These are phyloP conservation scores for Luehdorfia chinensis DNA, from an alignment of 1,140 invertebrate genomes.

Conservation along the genomic window DNA sequence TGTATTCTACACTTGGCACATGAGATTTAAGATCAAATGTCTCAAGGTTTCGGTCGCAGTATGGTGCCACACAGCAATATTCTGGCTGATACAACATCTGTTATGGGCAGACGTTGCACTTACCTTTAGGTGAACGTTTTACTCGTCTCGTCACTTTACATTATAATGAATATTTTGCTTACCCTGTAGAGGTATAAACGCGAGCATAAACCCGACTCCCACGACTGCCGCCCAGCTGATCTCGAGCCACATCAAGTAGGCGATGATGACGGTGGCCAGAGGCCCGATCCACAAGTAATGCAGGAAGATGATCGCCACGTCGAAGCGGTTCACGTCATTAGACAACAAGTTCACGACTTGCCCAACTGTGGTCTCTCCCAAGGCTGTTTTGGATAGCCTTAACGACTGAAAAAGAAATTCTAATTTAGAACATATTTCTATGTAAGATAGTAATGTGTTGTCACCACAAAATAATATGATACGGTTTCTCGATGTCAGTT, in stretches of 20 bases:
- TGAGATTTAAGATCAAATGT: too few species aligned
- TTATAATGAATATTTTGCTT: constrained; percentile 28
- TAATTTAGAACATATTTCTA: too few species aligned
- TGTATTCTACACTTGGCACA: too few species aligned
- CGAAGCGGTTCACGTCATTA: constrained; percentile 90
- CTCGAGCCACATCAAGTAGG: constrained; percentile 84
- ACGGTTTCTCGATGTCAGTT: too few species aligned
- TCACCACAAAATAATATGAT: too few species aligned
- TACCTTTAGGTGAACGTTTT: too few species aligned
- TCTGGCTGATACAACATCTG: too few species aligned
- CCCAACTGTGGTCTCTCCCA: constrained; percentile 88
- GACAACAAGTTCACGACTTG: constrained; percentile 95
- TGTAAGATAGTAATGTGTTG: too few species aligned
- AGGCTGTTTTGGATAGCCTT: constrained; percentile 81
- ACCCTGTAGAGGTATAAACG: constrained; percentile 92
- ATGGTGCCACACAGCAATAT: too few species aligned
- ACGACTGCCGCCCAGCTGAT: constrained; percentile 86
- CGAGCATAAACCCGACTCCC: constrained; percentile 86
- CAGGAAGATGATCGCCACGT: constrained; percentile 82
- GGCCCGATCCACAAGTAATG: constrained; percentile 91
- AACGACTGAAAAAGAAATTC: constrained; percentile 74
- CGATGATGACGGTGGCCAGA: constrained; percentile 85
- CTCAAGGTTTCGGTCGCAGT: too few species aligned
- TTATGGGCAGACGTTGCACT: too few species aligned
- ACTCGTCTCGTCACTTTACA: too few species aligned